Evolutionary conservation across 2,113 vertebrate genomes (phyloP).

Genomic region (Sturnus vulgaris): DNA sequence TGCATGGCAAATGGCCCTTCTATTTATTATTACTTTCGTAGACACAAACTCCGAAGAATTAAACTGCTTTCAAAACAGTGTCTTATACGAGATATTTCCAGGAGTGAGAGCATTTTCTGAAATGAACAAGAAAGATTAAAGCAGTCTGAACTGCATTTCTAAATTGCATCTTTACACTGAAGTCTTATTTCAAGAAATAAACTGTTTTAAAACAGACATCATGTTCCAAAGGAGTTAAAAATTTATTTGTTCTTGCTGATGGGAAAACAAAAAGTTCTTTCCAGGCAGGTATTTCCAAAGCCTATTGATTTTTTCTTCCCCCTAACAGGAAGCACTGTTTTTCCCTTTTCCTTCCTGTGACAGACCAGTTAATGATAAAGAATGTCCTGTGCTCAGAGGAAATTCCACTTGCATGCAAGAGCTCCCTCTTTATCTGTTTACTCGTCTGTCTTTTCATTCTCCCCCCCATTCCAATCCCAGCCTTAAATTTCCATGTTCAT

Average conservation of each 20-base stretch:
- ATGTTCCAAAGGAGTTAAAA: slow-evolving; percentile 29
- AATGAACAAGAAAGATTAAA: background rate
- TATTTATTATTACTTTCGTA: background rate
- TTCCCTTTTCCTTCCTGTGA: slow-evolving; percentile 74
- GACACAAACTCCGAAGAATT: background rate
- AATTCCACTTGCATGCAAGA: slow-evolving; percentile 63
- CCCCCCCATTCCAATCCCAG: background rate
- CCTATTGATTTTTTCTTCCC: slow-evolving; percentile 31
- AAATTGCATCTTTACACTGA: background rate
- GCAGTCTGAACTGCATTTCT: background rate
- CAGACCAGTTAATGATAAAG: slow-evolving; percentile 68
- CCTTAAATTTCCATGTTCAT: slow-evolving; percentile 8
- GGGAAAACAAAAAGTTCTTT: background rate
- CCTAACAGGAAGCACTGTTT: slow-evolving; percentile 67
- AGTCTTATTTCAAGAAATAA: background rate
- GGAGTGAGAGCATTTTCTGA: background rate
- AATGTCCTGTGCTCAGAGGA: slow-evolving; percentile 71
- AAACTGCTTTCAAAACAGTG: background rate
- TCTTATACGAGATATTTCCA: background rate
- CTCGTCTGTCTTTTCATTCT: background rate
- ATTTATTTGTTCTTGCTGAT: background rate
- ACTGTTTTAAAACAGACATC: background rate
- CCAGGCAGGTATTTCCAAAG: slow-evolving; percentile 53
- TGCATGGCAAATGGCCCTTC: background rate
- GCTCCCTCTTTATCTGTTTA: slow-evolving; percentile 61